Evolutionary conservation across 2,797 vertebrate species (phyloP).

Genomic region (Myotis daubentonii): DNA sequence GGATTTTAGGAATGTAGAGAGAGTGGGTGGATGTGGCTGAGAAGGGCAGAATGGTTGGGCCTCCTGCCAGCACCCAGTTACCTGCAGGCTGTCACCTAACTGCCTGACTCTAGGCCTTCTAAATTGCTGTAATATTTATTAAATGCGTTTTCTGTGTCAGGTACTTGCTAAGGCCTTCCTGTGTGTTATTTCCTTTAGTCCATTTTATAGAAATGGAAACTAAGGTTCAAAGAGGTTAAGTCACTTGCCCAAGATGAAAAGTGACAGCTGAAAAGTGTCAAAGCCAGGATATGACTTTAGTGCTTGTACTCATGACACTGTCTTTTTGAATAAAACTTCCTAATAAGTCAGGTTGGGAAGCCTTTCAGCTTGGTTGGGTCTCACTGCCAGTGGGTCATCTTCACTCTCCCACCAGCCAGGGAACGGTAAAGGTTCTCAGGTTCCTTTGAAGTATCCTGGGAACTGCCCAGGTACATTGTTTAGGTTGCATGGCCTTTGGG

Average conservation of each 20-base stretch:
- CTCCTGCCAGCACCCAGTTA: background rate
- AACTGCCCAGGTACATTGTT: slow-evolving; percentile 19
- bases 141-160: background rate
- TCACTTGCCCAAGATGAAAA: background rate
- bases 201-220: background rate
- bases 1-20: slow-evolving; percentile 65
- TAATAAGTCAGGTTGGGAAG: background rate
- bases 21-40: slow-evolving; percentile 39
- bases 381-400: background rate
- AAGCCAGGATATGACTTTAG: background rate
- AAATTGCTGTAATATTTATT: background rate
- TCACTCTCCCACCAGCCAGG: background rate
- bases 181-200: background rate
- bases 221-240: slow-evolving; percentile 15
- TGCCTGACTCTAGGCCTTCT: background rate
- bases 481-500: background rate
- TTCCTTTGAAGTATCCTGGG: slow-evolving; percentile 6
- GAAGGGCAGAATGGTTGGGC: background rate
- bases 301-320: background rate
- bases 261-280: background rate
- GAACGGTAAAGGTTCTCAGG: background rate
- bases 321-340: slow-evolving; percentile 16
- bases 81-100: slow-evolving; percentile 4
- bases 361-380: background rate
- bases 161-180: background rate